phyloP scores from a whole-genome alignment of 2,888 invertebrate species.

The Sclerodermus sp. region DNA sequence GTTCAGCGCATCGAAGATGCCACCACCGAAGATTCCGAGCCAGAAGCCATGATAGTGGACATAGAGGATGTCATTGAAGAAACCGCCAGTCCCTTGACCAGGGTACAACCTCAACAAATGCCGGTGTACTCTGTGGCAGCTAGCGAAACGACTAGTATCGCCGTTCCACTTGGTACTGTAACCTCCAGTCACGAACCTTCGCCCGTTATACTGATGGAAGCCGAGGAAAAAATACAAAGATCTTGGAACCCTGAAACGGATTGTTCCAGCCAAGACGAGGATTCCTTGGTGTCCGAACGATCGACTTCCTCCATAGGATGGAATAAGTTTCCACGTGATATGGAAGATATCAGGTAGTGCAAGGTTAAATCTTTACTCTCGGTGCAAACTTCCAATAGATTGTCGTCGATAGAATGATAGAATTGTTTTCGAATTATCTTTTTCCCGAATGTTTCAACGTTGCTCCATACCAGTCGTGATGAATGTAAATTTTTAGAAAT shows the following conservation, averaged over 20 bases:
- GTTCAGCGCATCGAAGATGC: constrained; percentile 24
- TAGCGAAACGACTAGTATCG: constrained; percentile 49
- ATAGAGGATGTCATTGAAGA: constrained; percentile 80
- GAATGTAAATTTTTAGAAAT: no score
- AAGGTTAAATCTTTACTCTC: no score
- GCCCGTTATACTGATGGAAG: constrained; percentile 40
- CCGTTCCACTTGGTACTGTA: constrained; percentile 47
- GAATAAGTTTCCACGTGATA: no score
- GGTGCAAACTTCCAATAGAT: no score
- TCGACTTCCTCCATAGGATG: no score
- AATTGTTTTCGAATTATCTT: no score
- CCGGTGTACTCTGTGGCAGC: constrained; percentile 65
- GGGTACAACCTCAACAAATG: constrained; percentile 70
- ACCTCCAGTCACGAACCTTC: constrained; percentile 48
- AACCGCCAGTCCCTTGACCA: constrained; percentile 73
- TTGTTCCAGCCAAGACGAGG: constrained; percentile 3
- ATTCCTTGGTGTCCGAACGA: constrained; percentile 9
- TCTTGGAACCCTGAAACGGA: constrained; percentile 2
- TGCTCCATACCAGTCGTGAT: no score
- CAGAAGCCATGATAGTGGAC: constrained; percentile 78
- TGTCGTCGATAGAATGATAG: no score
- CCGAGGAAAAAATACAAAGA: constrained; percentile 27
- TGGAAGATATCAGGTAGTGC: no score
- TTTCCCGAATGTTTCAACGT: no score
- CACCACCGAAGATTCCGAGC: constrained; percentile 58